phyloP scores from a whole-genome alignment of 2,888 invertebrate species.

The Limnephilus lunatus region DNA sequence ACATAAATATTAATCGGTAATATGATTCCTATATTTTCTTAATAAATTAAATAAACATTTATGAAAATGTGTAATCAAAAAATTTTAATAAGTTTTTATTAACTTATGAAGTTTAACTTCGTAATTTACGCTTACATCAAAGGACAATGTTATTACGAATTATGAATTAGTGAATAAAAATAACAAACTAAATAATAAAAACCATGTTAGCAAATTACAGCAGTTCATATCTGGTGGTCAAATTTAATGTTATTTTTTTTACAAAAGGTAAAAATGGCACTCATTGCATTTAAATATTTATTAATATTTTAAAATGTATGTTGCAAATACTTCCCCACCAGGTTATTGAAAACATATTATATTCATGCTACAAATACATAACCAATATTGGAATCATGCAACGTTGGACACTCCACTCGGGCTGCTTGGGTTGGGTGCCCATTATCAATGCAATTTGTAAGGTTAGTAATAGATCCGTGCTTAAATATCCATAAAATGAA shows the following conservation, averaged over 20 bases:
- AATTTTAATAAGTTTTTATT: background rate
- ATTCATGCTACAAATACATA: constrained; percentile 37
- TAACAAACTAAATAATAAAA: constrained; percentile 9
- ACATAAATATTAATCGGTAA: constrained; percentile 23
- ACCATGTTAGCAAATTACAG: constrained; percentile 22
- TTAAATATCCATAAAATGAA: constrained; percentile 45
- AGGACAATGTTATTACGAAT: constrained; percentile 23
- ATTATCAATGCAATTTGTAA: constrained; percentile 40
- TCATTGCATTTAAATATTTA: constrained; percentile 45
- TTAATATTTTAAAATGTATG: constrained; percentile 27
- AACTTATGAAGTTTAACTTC: constrained; percentile 20
- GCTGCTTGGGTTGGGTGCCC: background rate
- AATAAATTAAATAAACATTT: constrained; percentile 32
- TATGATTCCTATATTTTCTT: constrained; percentile 34
- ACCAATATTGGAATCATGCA: background rate
- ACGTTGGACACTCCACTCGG: background rate
- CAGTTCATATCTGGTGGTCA: background rate
- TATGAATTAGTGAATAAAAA: background rate
- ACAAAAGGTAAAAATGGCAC: constrained; percentile 56
- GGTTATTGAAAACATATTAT: constrained; percentile 28
- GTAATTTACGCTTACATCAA: constrained; percentile 33
- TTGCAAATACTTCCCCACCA: constrained; percentile 26
- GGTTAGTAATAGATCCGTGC: constrained; percentile 52
- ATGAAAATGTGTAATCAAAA: constrained; percentile 34
- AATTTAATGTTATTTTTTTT: constrained; percentile 39